phyloP scores from a whole-genome alignment of 2,113 vertebrate species.

The Dasyprocta punctata region DNA sequence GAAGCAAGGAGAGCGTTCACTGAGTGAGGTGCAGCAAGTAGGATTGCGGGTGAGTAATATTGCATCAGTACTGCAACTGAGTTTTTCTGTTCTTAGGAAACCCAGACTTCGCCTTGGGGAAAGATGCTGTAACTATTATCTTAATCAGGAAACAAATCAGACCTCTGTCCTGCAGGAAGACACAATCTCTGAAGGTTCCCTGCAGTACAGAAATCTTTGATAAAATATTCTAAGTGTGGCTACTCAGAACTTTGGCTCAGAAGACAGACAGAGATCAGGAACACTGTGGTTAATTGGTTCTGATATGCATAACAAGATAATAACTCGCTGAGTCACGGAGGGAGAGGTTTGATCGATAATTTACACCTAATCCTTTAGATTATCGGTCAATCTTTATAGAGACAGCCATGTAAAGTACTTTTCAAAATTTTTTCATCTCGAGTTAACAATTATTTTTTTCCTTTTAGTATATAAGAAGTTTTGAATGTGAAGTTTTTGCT shows the following conservation, averaged over 20 bases:
- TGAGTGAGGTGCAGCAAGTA: not conserved
- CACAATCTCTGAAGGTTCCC: not conserved
- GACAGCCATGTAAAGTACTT: not conserved
- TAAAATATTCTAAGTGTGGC: not conserved
- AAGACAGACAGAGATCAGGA: not conserved
- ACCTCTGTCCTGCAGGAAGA: not conserved
- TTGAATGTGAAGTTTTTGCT: not conserved
- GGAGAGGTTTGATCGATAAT: not conserved
- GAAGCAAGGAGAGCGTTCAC: rapidly evolving
- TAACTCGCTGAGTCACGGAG: not conserved
- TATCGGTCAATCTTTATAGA: not conserved
- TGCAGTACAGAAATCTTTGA: not conserved
- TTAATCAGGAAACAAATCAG: not conserved
- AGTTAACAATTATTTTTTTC: not conserved
- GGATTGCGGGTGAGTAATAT: no score
- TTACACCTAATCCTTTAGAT: not conserved
- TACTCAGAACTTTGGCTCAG: not conserved
- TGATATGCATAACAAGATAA: not conserved
- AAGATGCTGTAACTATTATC: not conserved
- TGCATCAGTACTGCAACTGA: not conserved
- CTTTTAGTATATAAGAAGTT: not conserved
- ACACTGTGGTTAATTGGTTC: not conserved
- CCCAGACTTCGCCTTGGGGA: not conserved
- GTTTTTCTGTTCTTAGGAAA: not conserved
- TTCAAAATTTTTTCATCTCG: not conserved